These are phyloP conservation scores for Rhinoraja longicauda DNA, from an alignment of 2,797 vertebrate genomes.

Conservation along the genomic window DNA sequence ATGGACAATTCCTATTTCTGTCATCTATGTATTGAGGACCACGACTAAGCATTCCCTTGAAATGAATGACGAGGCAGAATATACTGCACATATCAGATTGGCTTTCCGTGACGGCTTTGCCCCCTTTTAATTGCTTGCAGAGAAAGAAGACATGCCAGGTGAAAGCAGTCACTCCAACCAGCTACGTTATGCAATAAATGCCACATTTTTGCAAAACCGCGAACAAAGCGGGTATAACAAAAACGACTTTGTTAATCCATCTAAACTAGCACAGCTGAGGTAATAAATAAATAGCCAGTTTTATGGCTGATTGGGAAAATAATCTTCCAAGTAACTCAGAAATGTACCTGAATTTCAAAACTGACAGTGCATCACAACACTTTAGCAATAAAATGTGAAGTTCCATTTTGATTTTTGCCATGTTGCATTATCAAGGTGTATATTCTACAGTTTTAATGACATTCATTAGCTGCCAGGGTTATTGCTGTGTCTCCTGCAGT, in stretches of 20 bases:
- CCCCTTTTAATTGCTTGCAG: slow-evolving; percentile 29
- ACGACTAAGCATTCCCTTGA: slow-evolving; percentile 29
- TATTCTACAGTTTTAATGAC: slow-evolving; percentile 98
- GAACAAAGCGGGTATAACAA: slow-evolving; percentile 56
- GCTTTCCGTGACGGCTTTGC: slow-evolving; percentile 14
- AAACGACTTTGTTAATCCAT: slow-evolving; percentile 74
- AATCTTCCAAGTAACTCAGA: slow-evolving; percentile 60
- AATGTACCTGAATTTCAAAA: slow-evolving; percentile 72
- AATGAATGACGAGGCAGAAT: slow-evolving; percentile 37
- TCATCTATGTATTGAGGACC: background rate
- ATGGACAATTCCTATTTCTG: slow-evolving; percentile 24
- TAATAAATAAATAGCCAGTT: slow-evolving; percentile 79
- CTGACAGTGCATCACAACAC: slow-evolving; percentile 69
- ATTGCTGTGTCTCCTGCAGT: slow-evolving; percentile 90
- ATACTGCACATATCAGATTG: slow-evolving; percentile 19
- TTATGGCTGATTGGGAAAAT: slow-evolving; percentile 66
- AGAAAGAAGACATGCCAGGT: slow-evolving; percentile 33
- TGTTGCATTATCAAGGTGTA: slow-evolving; percentile 50
- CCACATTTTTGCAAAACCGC: slow-evolving; percentile 53
- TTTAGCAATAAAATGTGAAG: slow-evolving; percentile 54
- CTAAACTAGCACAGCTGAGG: slow-evolving; percentile 81
- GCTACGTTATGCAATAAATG: slow-evolving; percentile 28
- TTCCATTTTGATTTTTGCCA: slow-evolving; percentile 36
- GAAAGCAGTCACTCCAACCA: slow-evolving; percentile 35
- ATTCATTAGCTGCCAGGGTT: slow-evolving; percentile 99